A percentile compares a stretch with the other conserved stretches of the same genome.
phyloP scores from a whole-genome alignment of 2,888 invertebrate species.

The Antitype chi region DNA sequence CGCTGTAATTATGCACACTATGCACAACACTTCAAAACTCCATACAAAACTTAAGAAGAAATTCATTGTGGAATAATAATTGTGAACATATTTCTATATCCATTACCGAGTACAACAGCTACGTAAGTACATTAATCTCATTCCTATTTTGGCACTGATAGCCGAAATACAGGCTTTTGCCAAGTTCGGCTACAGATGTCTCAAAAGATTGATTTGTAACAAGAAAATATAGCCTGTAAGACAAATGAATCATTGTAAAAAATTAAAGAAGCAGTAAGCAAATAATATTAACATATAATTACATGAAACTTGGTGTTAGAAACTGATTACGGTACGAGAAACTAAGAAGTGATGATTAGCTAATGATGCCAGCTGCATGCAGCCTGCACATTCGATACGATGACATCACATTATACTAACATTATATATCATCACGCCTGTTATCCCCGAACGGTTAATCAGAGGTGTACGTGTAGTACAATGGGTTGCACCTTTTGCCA shows the following conservation, averaged over 20 bases:
- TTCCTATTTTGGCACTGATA: background rate
- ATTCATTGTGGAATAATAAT: background rate
- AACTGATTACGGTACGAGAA: conserved; percentile 1
- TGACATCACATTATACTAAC: background rate
- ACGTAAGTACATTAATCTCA: background rate
- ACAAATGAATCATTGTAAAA: too few relatives aligned
- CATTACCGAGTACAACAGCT: background rate
- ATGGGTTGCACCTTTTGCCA: too few relatives aligned
- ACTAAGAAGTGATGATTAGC: conserved; percentile 1
- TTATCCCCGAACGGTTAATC: background rate
- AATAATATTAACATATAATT: background rate
- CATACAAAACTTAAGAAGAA: background rate
- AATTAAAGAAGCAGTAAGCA: background rate
- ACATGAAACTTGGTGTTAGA: background rate
- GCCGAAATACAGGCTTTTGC: too few relatives aligned
- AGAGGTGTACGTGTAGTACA: background rate
- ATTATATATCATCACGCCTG: background rate
- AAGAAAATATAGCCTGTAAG: too few relatives aligned
- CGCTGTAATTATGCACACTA: background rate
- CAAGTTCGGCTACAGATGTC: too few relatives aligned
- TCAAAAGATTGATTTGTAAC: too few relatives aligned
- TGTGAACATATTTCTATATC: background rate
- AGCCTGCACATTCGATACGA: background rate
- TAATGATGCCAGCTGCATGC: background rate
- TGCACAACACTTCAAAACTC: too few relatives aligned